Percentiles rank a stretch among this genome's conserved stretches.
Conservation (phyloP, 92 coral and sea anemone genomes). For the Phenganax subtilis region DNA sequence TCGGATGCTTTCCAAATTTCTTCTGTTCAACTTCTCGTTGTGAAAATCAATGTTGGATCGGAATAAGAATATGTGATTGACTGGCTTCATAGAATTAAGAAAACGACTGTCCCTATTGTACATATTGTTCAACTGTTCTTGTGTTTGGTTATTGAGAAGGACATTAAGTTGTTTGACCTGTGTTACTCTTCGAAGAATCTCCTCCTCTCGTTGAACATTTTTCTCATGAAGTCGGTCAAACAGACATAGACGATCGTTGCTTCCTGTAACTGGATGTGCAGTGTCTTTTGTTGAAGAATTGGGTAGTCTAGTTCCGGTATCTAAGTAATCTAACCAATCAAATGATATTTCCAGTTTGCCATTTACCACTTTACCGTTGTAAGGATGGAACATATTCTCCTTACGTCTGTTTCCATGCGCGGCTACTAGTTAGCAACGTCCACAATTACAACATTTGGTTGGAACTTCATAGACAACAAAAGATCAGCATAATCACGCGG, state of each 20-base stretch:
- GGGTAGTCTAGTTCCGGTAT: background rate
- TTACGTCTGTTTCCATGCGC: slow-evolving; percentile 26
- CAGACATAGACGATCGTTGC: slow-evolving; percentile 45
- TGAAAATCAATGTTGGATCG: slow-evolving; percentile 49
- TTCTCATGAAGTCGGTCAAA: slow-evolving; percentile 56
- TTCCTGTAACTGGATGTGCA: slow-evolving; percentile 50
- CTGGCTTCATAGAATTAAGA: slow-evolving; percentile 51
- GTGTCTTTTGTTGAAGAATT: background rate
- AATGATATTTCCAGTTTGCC: slow-evolving; percentile 41
- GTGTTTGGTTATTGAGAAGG: slow-evolving; percentile 47
- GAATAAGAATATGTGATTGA: slow-evolving; percentile 43
- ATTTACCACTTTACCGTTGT: slow-evolving; percentile 47
- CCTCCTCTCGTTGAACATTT: slow-evolving; percentile 45
- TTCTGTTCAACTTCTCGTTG: slow-evolving; percentile 35
- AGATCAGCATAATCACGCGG: slow-evolving; percentile 52
- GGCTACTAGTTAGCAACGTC: slow-evolving; percentile 38
- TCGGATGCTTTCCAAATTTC: background rate
- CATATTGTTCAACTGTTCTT: slow-evolving; percentile 52
- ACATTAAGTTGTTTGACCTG: slow-evolving; percentile 46
- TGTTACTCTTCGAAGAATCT: slow-evolving; percentile 44
- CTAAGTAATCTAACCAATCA: slow-evolving; percentile 41
- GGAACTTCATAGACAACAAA: slow-evolving; percentile 39
- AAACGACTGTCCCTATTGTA: slow-evolving; percentile 44
- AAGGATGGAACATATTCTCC: slow-evolving; percentile 42
- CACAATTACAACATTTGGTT: slow-evolving; percentile 49